Evolutionary conservation across 2,797 vertebrate species (phyloP).

Genomic region (Callimico goeldii): DNA sequence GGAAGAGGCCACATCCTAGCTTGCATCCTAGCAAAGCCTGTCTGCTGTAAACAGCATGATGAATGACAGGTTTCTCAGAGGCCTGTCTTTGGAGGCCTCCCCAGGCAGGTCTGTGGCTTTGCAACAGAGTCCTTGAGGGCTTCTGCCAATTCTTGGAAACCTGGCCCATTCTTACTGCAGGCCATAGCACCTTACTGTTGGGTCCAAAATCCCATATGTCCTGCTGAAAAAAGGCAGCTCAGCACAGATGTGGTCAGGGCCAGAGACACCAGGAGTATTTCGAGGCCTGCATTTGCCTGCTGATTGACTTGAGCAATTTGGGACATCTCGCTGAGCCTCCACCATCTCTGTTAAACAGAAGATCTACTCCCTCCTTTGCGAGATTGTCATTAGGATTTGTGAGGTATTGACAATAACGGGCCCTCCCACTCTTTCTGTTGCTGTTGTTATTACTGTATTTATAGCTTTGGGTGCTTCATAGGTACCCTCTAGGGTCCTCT

Average conservation of each 20-base stretch:
- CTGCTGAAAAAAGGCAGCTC: not conserved
- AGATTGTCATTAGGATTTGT: not conserved
- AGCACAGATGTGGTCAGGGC: not conserved
- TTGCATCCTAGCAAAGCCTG: not conserved
- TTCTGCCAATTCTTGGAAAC: not conserved
- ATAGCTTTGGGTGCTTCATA: not conserved
- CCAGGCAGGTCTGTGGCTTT: not conserved
- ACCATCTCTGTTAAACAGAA: not conserved
- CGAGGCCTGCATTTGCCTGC: not conserved
- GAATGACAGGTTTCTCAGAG: not conserved
- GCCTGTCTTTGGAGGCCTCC: not conserved
- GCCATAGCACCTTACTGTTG: not conserved
- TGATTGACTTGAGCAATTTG: not conserved
- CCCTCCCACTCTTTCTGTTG: not conserved
- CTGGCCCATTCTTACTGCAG: not conserved
- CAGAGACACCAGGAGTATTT: no score
- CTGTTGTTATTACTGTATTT: not conserved
- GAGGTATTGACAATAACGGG: not conserved
- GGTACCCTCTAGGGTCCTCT: not conserved
- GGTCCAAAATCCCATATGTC: accelerated
- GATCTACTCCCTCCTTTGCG: not conserved
- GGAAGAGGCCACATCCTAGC: not conserved
- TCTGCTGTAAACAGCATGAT: not conserved
- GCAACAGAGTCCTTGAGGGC: not conserved
- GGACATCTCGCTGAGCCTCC: not conserved